These are phyloP conservation scores for Hapalemur alaotrensis DNA, from an alignment of 2,797 vertebrate species.

Conservation along the genomic window DNA sequence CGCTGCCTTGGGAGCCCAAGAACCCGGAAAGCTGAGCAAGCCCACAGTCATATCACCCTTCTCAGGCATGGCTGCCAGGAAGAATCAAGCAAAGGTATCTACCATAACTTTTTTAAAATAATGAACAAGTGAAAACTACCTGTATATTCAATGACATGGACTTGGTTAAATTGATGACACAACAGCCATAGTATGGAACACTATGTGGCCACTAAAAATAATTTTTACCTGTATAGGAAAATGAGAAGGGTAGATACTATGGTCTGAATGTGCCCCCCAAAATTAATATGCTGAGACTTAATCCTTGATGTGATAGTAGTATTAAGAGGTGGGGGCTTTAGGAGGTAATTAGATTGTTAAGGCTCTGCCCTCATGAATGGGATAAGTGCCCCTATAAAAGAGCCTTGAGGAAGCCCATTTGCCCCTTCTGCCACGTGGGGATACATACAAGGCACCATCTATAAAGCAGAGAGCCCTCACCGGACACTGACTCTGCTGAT, in stretches of 20 bases:
- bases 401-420: background rate
- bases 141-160: background rate
- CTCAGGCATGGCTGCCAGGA: background rate
- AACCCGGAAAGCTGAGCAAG: background rate
- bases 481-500: background rate
- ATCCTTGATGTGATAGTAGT: background rate
- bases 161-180: background rate
- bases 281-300: background rate
- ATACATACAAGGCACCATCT: background rate
- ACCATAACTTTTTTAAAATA: background rate
- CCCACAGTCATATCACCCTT: background rate
- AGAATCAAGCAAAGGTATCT: background rate
- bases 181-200: background rate
- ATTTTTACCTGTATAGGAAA: background rate
- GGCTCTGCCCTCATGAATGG: background rate
- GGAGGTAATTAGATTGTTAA: background rate
- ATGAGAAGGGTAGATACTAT: background rate
- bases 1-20: background rate
- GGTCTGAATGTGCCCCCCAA: background rate
- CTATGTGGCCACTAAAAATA: background rate
- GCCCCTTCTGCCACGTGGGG: background rate
- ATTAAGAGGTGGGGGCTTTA: background rate
- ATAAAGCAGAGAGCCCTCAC: background rate
- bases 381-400: background rate
- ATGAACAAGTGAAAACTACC: conserved; percentile 2